Base-by-base conservation (phyloP, 2,888 invertebrate species). In the Galeruca laticollis region DNA sequence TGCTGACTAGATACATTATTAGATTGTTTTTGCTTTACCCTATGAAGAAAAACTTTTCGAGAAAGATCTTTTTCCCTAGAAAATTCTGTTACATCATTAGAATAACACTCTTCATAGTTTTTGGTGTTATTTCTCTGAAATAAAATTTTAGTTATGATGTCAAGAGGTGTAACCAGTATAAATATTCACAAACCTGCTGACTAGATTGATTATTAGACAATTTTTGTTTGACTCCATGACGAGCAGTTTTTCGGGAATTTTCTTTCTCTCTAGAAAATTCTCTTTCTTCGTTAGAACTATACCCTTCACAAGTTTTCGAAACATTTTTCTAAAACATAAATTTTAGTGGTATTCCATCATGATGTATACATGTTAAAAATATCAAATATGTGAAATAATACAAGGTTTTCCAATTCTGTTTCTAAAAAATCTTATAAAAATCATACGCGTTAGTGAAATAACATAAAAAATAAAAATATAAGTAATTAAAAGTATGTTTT, bases 1-100 rank as follows among this genome's bases (percentile, higher is more conserved):
- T 73, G 73, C 72, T 80, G 79, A 73, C 77, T 78, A 76, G 76
- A 70, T 60, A 62, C 69, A 72, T 78, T 76, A 72, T 79, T 74
- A 49, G 71, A 70, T 21, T 64, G 72, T 56, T 73, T 76, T 47
- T 75, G 72, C n/a, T 77, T 73, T 20, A 74, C 71, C n/a, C 72
- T 71, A 60, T 74, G 70, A 54, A 67, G 18, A 15, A 76, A 76
- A 1, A 75, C 75, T 71, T 78, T 81, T 43, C 79, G 77, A n/a
- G 76, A 71, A 31, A 75, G 75, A 57, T 80, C 78, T 63, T 75
- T 68, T 70, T 79, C 77, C 18, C 73, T 75, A 10, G 76, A 69
- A 26, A 74, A 67, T 60, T 77, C 76, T 9, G 72, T 76, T 64
- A 73, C 76, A 21, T 74, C 51, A 5, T 69, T 65, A 54, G 71